Evolutionary conservation across 2,113 vertebrate genomes (phyloP).

Genomic region (Dasyornis broadbenti): DNA sequence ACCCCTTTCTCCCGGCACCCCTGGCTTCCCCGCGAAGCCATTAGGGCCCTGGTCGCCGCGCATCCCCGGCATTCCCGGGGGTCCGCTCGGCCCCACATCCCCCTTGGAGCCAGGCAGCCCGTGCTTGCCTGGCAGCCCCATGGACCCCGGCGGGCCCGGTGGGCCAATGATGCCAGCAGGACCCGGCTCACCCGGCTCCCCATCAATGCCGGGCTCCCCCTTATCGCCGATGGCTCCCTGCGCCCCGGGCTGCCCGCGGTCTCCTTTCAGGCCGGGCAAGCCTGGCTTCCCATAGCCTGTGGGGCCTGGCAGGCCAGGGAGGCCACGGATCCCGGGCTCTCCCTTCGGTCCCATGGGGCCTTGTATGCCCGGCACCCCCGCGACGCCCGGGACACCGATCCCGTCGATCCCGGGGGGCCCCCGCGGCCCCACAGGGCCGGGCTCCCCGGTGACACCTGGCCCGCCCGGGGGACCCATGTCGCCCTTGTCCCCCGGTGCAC

Average conservation of each 20-base stretch:
- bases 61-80: slow-evolving; percentile 85
- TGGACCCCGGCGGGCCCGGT: slow-evolving; percentile 86
- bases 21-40: slow-evolving; percentile 85
- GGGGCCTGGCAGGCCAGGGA: slow-evolving; percentile 84
- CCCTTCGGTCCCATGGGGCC: slow-evolving; percentile 86
- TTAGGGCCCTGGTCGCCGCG: slow-evolving; percentile 87
- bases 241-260: slow-evolving; percentile 84
- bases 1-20: slow-evolving; percentile 88
- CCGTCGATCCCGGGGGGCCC: slow-evolving; percentile 84
- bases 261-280: slow-evolving; percentile 85
- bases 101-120: slow-evolving; percentile 87
- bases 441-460: slow-evolving; percentile 77
- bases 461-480: slow-evolving; percentile 81
- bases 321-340: slow-evolving; percentile 82
- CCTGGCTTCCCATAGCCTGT: slow-evolving; percentile 93
- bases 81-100: slow-evolving; percentile 84
- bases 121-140: slow-evolving; percentile 91
- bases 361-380: slow-evolving; percentile 83
- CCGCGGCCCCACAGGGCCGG: slow-evolving; percentile 79
- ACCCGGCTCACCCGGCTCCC: slow-evolving; percentile 80
- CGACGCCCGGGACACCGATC: slow-evolving; percentile 81
- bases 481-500: slow-evolving; percentile 83
- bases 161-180: slow-evolving; percentile 81
- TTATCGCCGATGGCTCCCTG: slow-evolving; percentile 85
- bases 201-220: slow-evolving; percentile 84